phyloP scores from a whole-genome alignment of 2,888 invertebrate species.

The Saturnia pavonia region DNA sequence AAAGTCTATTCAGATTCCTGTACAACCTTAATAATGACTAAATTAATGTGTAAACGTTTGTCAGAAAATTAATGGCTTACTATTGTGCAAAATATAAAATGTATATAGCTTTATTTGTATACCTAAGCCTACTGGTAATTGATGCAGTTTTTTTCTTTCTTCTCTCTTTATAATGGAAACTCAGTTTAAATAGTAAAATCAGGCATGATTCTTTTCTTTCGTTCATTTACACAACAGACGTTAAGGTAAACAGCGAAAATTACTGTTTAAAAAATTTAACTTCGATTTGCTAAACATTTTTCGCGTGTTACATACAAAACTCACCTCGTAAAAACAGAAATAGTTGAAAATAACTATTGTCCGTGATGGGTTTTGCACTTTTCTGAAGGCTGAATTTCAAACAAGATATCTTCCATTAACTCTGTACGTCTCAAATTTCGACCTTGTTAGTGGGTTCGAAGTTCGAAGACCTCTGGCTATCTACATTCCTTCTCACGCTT shows the following conservation, averaged over 20 bases:
- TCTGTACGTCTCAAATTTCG: background rate
- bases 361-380: conserved; percentile 13
- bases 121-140: background rate
- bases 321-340: conserved; percentile 9
- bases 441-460: background rate
- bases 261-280: background rate
- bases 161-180: background rate
- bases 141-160: too few relatives aligned
- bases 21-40: background rate
- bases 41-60: background rate
- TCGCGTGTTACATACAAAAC: background rate
- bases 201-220: background rate
- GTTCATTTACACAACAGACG: background rate
- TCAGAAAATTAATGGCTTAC: too few relatives aligned
- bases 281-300: background rate
- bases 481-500: background rate
- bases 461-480: background rate
- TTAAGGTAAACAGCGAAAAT: background rate
- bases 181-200: background rate
- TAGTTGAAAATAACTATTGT: conserved; percentile 7
- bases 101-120: background rate
- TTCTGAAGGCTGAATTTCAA: background rate
- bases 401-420: conserved; percentile 1
- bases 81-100: too few relatives aligned
- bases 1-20: background rate